Base-by-base conservation (phyloP, 2,888 invertebrate genomes). In the Anoplius nigerrimus region DNA sequence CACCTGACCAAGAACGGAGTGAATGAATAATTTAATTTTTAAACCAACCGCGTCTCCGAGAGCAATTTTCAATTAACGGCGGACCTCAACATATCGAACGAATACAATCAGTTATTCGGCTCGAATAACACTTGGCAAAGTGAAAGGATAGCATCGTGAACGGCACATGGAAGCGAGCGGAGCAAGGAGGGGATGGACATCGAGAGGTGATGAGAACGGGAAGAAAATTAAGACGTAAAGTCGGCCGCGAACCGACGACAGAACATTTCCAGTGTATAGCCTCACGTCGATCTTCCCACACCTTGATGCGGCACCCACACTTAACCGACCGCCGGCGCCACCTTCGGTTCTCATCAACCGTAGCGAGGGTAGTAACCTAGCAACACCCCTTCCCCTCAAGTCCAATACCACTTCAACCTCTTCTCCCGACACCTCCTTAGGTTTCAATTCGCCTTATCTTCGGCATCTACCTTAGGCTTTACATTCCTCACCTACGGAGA, bases 401-500 rank as follows among this genome's bases (percentile, higher is more conserved):
- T 18, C 74, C 76, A 62, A 72, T 77, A 72, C 75, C 80, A 80
- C 80, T 78, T 80, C 74, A 76, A 78, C 78, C 77, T 80, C 76
- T 79, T 81, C 82, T 77, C 64, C 78, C 76, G 72, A 75, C 82
- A 83, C 80, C 81, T 79, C 71, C 75, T 79, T 76, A 73, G 75
- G 76, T 84, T 86, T 85, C 86, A 82, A 86, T 86, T 85, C 83
- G 79, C 81, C 82, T 83, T 86, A 86, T 85, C 86, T 85, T 82
- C 77, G 79, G 71, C 81, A 83, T 85, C 82, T 85, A 83, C 82
- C 83, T 68, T 65, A 63, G 69, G 66, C 56, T 62, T 71, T 67
- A 60, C 66, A 43, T 64, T 69, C 48, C 34, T 34, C 34, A 34
- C 34, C 34, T 34, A 34, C 34, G 34, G 34, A 34, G 34, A 34